These are phyloP conservation scores for Octomys mimax DNA, from an alignment of 2,797 vertebrate genomes.

Conservation along the genomic window DNA sequence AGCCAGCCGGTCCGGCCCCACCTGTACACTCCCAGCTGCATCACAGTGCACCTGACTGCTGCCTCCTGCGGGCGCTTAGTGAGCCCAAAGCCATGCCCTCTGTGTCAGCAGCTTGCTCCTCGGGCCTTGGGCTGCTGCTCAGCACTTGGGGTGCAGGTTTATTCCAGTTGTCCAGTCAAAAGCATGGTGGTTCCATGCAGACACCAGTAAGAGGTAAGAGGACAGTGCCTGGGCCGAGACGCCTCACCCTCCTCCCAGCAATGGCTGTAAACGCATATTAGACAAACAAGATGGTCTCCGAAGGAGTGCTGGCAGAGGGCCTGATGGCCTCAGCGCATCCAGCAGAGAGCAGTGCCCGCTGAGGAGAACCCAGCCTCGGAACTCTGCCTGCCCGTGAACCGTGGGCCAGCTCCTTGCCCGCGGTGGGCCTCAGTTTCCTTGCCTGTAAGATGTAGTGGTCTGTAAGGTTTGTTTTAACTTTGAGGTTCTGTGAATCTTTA, in stretches of 20 bases:
- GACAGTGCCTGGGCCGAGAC: neutral
- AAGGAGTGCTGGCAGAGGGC: neutral
- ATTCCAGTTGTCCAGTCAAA: neutral
- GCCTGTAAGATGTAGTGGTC: neutral
- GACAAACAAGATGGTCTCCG: neutral
- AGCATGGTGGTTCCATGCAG: neutral
- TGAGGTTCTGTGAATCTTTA: neutral
- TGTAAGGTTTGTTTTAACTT: neutral
- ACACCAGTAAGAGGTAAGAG: neutral
- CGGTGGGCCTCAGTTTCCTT: neutral
- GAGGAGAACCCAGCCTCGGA: neutral
- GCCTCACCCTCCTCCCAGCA: neutral
- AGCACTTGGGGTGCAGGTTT: neutral
- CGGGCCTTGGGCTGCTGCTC: neutral
- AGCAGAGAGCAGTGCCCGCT: neutral
- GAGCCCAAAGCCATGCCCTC: neutral
- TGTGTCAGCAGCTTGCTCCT: neutral
- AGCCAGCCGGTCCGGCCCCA: neutral
- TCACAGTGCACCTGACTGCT: neutral
- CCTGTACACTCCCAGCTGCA: fast-evolving
- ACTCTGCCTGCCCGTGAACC: neutral
- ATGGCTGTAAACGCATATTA: neutral
- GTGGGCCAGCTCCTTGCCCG: neutral
- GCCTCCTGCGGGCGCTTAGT: neutral
- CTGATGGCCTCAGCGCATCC: neutral